phyloP scores from a whole-genome alignment of 2,888 invertebrate genomes.

The Argyresthia goedartella region DNA sequence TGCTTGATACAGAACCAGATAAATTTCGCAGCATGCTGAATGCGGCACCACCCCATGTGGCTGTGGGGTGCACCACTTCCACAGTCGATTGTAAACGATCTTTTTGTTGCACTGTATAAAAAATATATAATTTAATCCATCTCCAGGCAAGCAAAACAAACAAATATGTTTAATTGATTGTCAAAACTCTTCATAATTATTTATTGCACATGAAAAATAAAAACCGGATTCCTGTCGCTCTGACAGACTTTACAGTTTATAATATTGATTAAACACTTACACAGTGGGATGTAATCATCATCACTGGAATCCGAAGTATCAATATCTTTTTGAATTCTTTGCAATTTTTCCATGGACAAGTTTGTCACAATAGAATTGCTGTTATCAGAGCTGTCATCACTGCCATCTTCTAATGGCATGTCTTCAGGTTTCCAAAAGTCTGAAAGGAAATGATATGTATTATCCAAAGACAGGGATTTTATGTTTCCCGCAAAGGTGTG shows the following conservation, averaged over 20 bases:
- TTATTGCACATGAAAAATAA: neutral
- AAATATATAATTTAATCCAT: slow-evolving; percentile 6
- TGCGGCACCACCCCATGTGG: slow-evolving; percentile 47
- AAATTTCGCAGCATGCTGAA: slow-evolving; percentile 48
- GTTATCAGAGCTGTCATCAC: slow-evolving; percentile 62
- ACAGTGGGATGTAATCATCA: slow-evolving; percentile 60
- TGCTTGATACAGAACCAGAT: slow-evolving; percentile 43
- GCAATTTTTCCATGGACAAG: slow-evolving; percentile 52
- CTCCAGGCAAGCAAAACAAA: neutral
- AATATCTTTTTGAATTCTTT: slow-evolving; percentile 43
- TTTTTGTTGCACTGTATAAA: slow-evolving; percentile 39
- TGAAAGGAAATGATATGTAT: slow-evolving; percentile 17
- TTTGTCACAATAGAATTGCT: slow-evolving; percentile 55
- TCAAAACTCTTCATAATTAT: neutral
- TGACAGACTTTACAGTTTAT: too few relatives aligned
- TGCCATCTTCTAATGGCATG: slow-evolving; percentile 46
- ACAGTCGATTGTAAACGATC: slow-evolving; percentile 41
- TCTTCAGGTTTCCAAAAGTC: slow-evolving; percentile 62
- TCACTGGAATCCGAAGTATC: slow-evolving; percentile 58
- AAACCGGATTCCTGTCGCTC: too few relatives aligned
- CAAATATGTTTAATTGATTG: neutral
- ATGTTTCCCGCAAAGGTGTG: too few relatives aligned
- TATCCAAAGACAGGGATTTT: too few relatives aligned
- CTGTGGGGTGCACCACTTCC: slow-evolving; percentile 32
- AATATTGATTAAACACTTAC: slow-evolving; percentile 20